Base-by-base conservation (phyloP, 2,888 invertebrate species). In the Ectropis crepuscularia region DNA sequence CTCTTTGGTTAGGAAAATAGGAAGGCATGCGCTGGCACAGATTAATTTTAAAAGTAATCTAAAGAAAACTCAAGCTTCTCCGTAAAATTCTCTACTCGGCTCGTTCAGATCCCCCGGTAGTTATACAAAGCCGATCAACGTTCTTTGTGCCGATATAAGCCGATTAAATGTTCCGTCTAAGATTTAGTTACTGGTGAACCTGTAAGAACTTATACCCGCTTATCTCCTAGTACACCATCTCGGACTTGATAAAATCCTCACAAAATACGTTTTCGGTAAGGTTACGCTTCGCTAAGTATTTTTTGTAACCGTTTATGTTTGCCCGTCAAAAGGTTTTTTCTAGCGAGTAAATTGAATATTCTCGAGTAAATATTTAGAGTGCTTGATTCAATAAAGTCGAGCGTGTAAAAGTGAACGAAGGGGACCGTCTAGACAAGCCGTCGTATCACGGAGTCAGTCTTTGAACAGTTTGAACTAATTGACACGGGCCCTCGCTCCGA, bases 81-180 rank as follows among this genome's bases (percentile, higher is more conserved):
- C 1, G 37, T 11, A 46, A 57, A 67, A 71, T 61, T 58, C 67
- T 65, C 43, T 58, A 68, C 53, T 67, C 68, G n/a, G 61, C 55
- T 71, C 65, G 65, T 71, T 71, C 68, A 64, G 63, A 74, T 69
- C 67, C 64, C 53, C 65, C 72, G 68, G 73, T 78, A 77, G 79
- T 82, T 82, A 72, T 70, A 66, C 76, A 74, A 83, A 83, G 71
- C 82, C 73, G 78, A 80, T 80, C 76, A 78, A 74, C 73, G 76
- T 77, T 84, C 80, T 80, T 83, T 85, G 79, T 78, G 72, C 70
- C 65, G 60, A 63, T 65, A 70, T 84, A 87, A 86, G 83, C 82
- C 78, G 85, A 83, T 88, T 85, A 84, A 67, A 69, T 57, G 58
- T 76, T 78, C 69, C 74, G 77, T 81, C 80, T 79, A 63, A 68